Conservation (phyloP, 2,113 vertebrate genomes). For the Campylomormyrus numenius region DNA sequence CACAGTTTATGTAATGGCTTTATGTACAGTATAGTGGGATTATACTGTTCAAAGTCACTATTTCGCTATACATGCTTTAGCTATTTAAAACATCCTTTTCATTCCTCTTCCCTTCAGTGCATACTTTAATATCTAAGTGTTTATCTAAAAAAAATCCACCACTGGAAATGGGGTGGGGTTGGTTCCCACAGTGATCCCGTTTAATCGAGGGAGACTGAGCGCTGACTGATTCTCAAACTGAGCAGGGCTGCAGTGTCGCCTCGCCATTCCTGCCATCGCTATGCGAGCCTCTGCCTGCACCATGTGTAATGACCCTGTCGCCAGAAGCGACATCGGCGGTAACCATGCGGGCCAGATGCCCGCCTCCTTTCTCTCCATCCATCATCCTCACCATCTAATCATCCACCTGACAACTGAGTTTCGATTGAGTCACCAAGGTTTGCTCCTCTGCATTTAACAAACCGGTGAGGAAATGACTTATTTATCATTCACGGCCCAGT, state of each 20-base stretch:
- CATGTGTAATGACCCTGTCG: conserved; percentile 3
- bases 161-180: not conserved
- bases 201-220: not conserved
- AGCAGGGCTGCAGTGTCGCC: not conserved
- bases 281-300: not conserved
- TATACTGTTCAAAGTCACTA: not conserved
- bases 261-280: not conserved
- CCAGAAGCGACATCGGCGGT: not conserved
- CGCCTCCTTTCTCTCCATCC: conserved; percentile 1
- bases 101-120: not conserved
- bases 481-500: conserved; percentile 18
- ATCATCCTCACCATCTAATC: conserved; percentile 21
- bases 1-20: not conserved
- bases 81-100: not conserved
- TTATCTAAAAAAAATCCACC: not conserved
- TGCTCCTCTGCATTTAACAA: not conserved
- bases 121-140: not conserved
- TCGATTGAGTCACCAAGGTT: conserved; percentile 15
- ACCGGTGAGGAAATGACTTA: conserved; percentile 18
- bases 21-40: not conserved
- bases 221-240: not conserved
- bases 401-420: not conserved
- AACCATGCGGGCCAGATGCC: not conserved
- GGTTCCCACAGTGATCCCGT: not conserved
- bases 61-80: not conserved